Base-by-base conservation (phyloP, 2,797 vertebrate genomes). In the Petrocephalus schoutedeni region DNA sequence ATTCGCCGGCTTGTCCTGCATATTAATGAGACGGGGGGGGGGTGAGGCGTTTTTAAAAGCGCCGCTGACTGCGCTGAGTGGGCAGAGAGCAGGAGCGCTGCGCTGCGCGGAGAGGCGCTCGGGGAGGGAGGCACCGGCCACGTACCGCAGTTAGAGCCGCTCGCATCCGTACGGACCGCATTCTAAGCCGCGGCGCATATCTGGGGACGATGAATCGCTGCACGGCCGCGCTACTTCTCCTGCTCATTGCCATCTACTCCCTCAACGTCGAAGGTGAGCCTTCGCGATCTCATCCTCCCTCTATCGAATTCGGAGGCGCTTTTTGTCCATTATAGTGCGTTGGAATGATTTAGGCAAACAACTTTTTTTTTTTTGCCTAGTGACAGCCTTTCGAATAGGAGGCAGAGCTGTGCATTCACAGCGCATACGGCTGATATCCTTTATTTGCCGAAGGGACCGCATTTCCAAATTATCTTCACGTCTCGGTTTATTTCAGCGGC, bases 221-320 rank as follows among this genome's bases (percentile, higher is more conserved):
- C 93, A 94, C 96, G n/a, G 96, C 94, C 16, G 95, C 95, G 87
- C 90, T 99, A 36, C 94, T 99, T n/a, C 88, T 99, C 91, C 92
- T 98, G 88, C 90, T 97, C 92, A 93, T 99, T 92, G 96, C 95
- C 0, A 90, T 98, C 85, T 97, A 95, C 91, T 91, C 96, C 19
- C 91, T 97, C 90, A 96, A 96, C 86, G 94, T 96, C 71, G 98
- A 99, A 94, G 98, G 98, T 99, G 95, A 96, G 91, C 36, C n/a
- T 67, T 4, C 6, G 53, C 1, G 53, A 5, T 86, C 23, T 84
- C 2, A 4, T 54, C 28, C n/a, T 41, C 6, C 6, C 49, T 58
- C 57, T 19, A 16, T 19, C 41, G 54, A 32, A 57, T 58, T 19
- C 9, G 84, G 21, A 54, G 53, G n/a, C 19, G 10, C 36, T 71